Conservation (phyloP, 2,113 vertebrate species). For the Chaetura pelagica region DNA sequence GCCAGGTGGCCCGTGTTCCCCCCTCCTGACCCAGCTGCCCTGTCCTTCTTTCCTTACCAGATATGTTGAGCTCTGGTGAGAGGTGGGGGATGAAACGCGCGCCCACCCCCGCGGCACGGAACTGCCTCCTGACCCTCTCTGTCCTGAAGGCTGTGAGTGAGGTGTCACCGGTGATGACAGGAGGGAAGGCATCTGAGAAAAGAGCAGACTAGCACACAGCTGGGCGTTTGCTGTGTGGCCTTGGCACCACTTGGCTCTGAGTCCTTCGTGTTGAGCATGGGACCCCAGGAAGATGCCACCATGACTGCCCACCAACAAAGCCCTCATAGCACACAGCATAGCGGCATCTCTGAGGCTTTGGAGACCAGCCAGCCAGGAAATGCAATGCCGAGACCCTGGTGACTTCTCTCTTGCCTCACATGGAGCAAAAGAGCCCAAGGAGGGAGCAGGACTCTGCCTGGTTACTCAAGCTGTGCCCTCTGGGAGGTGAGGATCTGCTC, state of each 20-base stretch:
- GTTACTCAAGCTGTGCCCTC: not conserved
- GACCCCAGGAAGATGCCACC: not conserved
- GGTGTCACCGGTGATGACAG: accelerated
- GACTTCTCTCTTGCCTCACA: not conserved
- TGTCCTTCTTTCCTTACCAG: not conserved
- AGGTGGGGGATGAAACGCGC: constrained; percentile 3
- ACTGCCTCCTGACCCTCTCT: constrained; percentile 45
- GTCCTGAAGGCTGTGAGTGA: constrained; percentile 15
- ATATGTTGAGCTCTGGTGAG: constrained; percentile 44
- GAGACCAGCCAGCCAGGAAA: not conserved
- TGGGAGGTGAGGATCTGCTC: not conserved
- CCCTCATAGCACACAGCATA: not conserved
- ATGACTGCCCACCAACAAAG: not conserved
- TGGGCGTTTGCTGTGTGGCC: not conserved
- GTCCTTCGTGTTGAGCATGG: not conserved
- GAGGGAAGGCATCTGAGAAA: constrained; percentile 53
- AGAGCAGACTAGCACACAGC: not conserved
- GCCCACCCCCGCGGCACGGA: accelerated
- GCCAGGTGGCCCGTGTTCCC: too few species aligned
- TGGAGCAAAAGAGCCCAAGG: not conserved
- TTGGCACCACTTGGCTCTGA: not conserved
- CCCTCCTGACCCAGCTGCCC: not conserved
- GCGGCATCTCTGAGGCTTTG: not conserved
- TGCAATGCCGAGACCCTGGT: not conserved
- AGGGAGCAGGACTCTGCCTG: not conserved